Percentiles rank a stretch among this genome's conserved stretches.
Conservation (phyloP, 2,797 vertebrate species). For the Helicolenus hilgendorfi region DNA sequence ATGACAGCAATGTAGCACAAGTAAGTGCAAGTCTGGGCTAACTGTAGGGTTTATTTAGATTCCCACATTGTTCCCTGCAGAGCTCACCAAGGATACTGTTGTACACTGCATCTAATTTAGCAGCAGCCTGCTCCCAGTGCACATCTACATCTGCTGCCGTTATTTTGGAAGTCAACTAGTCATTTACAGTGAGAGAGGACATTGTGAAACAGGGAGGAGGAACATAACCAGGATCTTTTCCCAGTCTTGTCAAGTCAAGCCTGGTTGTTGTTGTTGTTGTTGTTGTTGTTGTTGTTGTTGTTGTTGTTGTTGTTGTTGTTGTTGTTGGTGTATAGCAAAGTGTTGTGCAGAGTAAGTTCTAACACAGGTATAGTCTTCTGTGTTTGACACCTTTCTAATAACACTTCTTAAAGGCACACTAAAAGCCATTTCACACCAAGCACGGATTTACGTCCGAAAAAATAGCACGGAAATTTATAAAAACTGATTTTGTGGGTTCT, state of each 20-base stretch:
- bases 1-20: not conserved
- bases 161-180: slow-evolving; percentile 24
- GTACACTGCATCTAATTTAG: slow-evolving; percentile 18
- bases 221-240: slow-evolving; percentile 10
- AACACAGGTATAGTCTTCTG: not conserved
- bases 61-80: slow-evolving; percentile 47
- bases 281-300: not conserved
- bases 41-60: slow-evolving; percentile 29
- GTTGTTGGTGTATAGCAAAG: not conserved
- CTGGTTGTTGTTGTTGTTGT: not conserved
- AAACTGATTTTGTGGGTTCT: too few relatives aligned
- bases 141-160: not conserved
- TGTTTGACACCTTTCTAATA: not conserved
- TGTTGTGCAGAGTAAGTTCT: not conserved
- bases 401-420: not conserved
- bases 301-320: not conserved
- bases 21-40: not conserved
- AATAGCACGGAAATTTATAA: too few relatives aligned
- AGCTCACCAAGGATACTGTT: slow-evolving; percentile 49
- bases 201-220: slow-evolving; percentile 17
- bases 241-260: not conserved
- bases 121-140: slow-evolving; percentile 11
- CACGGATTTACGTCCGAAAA: too few relatives aligned
- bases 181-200: slow-evolving; percentile 15
- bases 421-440: not conserved